A percentile compares a stretch with the other conserved stretches of the same genome.
phyloP scores from a whole-genome alignment of 35 echinoderm and acorn worm species.

The Antedon bifida region DNA sequence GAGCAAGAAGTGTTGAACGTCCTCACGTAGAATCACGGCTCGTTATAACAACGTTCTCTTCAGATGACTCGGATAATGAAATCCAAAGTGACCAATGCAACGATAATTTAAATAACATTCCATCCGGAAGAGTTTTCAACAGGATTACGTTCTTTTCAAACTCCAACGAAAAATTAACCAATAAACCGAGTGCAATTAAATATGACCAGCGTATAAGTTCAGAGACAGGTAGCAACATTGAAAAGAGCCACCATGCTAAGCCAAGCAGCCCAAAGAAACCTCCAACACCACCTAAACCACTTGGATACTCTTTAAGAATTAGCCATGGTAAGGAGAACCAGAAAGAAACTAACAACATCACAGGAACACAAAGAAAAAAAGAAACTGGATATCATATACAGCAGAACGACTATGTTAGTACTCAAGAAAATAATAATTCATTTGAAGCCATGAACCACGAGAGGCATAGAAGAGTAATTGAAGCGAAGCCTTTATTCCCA shows the following conservation, averaged over 20 bases:
- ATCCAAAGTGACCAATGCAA: neutral
- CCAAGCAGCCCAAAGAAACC: neutral
- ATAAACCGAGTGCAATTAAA: neutral
- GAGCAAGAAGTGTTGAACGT: neutral
- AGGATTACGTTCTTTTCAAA: neutral
- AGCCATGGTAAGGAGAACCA: neutral
- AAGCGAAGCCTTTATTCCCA: neutral
- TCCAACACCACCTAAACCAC: neutral
- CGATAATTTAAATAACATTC: neutral
- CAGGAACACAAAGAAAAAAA: neutral
- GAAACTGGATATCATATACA: neutral
- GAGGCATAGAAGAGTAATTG: neutral
- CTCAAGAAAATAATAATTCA: neutral
- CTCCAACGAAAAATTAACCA: neutral
- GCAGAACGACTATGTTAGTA: neutral
- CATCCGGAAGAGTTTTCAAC: neutral
- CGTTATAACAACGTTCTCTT: neutral
- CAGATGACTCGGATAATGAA: neutral
- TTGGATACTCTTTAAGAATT: neutral
- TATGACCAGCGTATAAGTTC: neutral
- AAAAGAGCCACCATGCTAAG: too few species aligned
- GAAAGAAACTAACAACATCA: neutral
- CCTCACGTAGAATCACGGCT: neutral
- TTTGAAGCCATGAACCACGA: neutral
- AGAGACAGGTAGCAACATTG: too few species aligned